Base-by-base conservation (phyloP, 1,140 invertebrate genomes). In the Diachasma alloeum region DNA sequence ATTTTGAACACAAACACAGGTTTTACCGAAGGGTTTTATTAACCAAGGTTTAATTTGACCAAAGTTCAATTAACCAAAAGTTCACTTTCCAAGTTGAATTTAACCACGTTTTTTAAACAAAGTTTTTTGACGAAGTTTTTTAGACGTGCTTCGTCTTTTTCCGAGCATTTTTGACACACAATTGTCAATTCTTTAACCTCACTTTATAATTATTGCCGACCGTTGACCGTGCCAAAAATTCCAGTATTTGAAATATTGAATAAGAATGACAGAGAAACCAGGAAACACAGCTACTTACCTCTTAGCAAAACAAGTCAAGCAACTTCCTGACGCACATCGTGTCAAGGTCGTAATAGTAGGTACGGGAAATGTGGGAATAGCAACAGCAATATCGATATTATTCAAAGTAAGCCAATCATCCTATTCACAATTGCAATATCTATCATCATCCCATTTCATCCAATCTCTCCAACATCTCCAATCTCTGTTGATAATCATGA, bases 281-380 rank as follows among this genome's bases (percentile, higher is more conserved):
- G 81, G 78, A 69, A 84, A 80, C 37, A 87, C 83, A 69, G 83
- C 83, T 24, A 82, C 82, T 71, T 84, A 86, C 81, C 79, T 88
- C 69, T 80, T 88, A 70, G 83, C 81, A 39, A 85, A 86, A 79
- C 82, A 84, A 72, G 72, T 81, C 56, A 84, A 86, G 63, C 79
- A 81, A 81, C 75, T 83, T 78, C 46, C 74, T 46, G 81, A 85
- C 75, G 76, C 76, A 59, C 82, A 86, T 76, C 78, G 81, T 46
- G 81, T 87, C 39, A 88, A 88, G 79, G 78, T 88, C 77, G 85
- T 82, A 36, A 86, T 88, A 77, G 82, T 82, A 6, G 86, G 87
- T 19, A 84, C 83, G 59, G 82, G 82, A 37, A 80, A 83, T 67
- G 83, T 82, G 48, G 87, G 87, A 71, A 84, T 87, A 6, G 83